Base-by-base conservation (phyloP, 2,797 vertebrate genomes). In the Eulemur mongoz region DNA sequence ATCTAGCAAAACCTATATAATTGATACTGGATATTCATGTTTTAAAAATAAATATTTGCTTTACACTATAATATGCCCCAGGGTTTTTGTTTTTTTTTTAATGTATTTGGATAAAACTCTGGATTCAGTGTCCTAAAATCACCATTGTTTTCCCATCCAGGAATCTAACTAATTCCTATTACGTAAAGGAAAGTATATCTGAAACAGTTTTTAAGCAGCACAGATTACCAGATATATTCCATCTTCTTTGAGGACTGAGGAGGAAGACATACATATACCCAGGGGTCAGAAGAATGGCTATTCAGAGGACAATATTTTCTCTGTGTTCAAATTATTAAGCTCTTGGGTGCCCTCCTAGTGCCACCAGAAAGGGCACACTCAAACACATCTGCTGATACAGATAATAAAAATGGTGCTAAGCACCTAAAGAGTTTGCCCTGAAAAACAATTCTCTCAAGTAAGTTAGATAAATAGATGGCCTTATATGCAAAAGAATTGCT, bases 251-350 rank as follows among this genome's bases (percentile, higher is more conserved):
- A 97, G 78, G 72, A 89, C 75, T 59, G 18, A 93, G 9, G 27
- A 95, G 35, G 35, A 92, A 89, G 45, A 79, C 3, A 97, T 4
- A 84, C 32, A 89, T 50, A 78, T 52, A 90, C 32, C 6, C 63
- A 30, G 9, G 27, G 38, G 20, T 84, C 4, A 76, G 25, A 75
- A 89, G 69, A 96, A 89, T 11, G 20, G 2, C 76, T 94, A 84
- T 87, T 82, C 79, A 82, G 38, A 94, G 38, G 25, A 81, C 1
- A 61, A 4, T 32, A 69, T 91, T 73, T 86, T 73, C 52, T 67
- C 7, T 88, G 54, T 87, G 38, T 89, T 97, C 78, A 95, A 91
- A 93, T 93, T 91, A 92, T 84, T 90, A 89, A 93, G 50, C 40
- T 92, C 50, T 76, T 82, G 61, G 52, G 67, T 82, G 30, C 5